Conservation (phyloP, 2,113 vertebrate genomes). For the Pimephales promelas region DNA sequence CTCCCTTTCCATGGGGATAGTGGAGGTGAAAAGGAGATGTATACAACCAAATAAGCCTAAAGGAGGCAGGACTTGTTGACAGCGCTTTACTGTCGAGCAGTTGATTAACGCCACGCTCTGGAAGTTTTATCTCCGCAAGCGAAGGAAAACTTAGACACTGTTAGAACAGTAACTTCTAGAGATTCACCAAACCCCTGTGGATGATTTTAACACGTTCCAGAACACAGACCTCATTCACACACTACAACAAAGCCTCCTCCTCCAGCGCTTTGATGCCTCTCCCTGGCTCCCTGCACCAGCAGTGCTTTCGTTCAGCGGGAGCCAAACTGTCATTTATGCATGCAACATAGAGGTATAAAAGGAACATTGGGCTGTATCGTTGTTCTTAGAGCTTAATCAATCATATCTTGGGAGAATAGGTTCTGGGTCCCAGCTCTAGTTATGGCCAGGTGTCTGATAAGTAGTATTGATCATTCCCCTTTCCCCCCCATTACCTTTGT, state of each 20-base stretch:
- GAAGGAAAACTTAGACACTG: neutral
- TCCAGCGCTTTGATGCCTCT: constrained; percentile 30
- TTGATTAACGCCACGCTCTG: neutral
- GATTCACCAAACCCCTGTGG: constrained; percentile 6
- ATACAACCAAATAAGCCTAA: neutral
- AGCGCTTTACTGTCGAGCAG: neutral
- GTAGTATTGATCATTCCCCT: constrained; percentile 25
- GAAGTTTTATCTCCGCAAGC: neutral
- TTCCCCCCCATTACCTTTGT: neutral
- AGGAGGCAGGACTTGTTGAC: constrained; percentile 28
- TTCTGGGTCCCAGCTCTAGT: constrained; percentile 18
- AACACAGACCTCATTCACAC: constrained; percentile 32
- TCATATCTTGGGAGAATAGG: constrained; percentile 21
- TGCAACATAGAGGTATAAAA: constrained; percentile 6
- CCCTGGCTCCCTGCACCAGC: constrained; percentile 11
- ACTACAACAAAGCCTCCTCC: constrained; percentile 28
- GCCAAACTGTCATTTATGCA: constrained; percentile 40
- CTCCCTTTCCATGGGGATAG: neutral
- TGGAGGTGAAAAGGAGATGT: neutral
- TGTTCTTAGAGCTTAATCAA: constrained; percentile 23
- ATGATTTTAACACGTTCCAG: constrained; percentile 21
- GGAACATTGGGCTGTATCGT: neutral
- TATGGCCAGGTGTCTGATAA: constrained; percentile 42
- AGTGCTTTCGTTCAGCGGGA: neutral
- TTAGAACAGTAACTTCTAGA: constrained; percentile 5